Base-by-base conservation (phyloP, 2,113 vertebrate species). In the Xenopus laevis region DNA sequence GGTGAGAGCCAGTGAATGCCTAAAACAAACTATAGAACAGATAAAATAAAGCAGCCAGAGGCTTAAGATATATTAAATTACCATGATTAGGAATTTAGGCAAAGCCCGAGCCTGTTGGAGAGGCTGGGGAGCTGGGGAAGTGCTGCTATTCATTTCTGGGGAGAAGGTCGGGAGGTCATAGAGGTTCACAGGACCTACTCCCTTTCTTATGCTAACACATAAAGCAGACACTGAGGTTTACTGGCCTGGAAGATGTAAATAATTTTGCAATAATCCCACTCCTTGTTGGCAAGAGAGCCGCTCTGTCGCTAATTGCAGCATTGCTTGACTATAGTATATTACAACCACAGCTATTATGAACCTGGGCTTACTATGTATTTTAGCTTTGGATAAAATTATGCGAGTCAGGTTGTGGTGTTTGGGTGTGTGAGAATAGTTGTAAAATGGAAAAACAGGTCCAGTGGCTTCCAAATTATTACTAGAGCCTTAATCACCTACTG, bases 51-150 rank as follows among this genome's bases (percentile, higher is more conserved):
- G 92, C 92, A 88, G 87, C 90, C 85, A 85, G 93, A 86, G 92
- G 91, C 92, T 95, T 93, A 91, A 93, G 91, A 95, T 96, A 95
- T 96, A 98, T 97, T 98, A 96, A 98, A 98, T 96, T 95, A 96
- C 94, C 95, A 94, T 95, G 95, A 97, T 96, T 96, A 95, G 93
- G 92, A 95, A 94, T 93, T 92, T 89, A 91, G 92, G 91, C 92
- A 90, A 93, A 90, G 91, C 92, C 92, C 88, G 87, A 92, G 91
- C 91, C 90, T 90, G 91, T 87, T 93, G 92, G 93, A 96, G 94
- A 93, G 91, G 89, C 87, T 86, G 88, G 84, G 86, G 85, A 87
- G 87, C 87, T 91, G 87, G 33, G 87, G 85, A 88, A 93, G 94
- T 90, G 89, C 82, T 74, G 84, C 92, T 91, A 95, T 98, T 96